A percentile compares a stretch with the other conserved stretches of the same genome.
Evolutionary conservation across 2,113 vertebrate genomes (phyloP).

Genomic region (Corythaeola cristata): DNA sequence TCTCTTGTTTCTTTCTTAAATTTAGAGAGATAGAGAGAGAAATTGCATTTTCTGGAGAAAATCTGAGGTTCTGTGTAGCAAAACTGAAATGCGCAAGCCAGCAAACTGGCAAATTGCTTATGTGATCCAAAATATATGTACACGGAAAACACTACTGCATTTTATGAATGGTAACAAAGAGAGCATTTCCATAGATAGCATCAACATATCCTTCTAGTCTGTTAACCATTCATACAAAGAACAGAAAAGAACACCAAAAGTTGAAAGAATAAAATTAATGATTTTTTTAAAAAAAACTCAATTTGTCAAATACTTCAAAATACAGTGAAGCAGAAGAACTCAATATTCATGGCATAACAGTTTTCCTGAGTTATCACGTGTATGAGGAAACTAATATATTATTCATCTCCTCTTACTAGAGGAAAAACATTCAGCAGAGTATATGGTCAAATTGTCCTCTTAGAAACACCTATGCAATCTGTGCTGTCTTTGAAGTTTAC

Average conservation of each 20-base stretch:
- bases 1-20: neutral
- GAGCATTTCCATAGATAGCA: neutral
- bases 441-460: neutral
- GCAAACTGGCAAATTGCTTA: neutral
- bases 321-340: neutral
- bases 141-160: neutral
- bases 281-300: neutral
- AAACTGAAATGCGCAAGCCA: neutral
- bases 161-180: neutral
- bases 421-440: neutral
- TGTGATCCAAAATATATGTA: neutral
- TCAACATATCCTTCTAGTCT: neutral
- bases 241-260: neutral
- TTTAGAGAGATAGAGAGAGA: neutral
- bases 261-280: neutral
- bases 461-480: neutral
- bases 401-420: neutral
- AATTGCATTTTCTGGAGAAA: neutral
- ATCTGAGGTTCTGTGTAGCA: neutral
- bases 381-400: neutral
- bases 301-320: neutral
- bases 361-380: neutral
- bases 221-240: neutral
- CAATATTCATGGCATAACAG: neutral
- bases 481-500: neutral